Conservation (phyloP, 2,113 vertebrate species). For the Xenotilapia caudafasciata region DNA sequence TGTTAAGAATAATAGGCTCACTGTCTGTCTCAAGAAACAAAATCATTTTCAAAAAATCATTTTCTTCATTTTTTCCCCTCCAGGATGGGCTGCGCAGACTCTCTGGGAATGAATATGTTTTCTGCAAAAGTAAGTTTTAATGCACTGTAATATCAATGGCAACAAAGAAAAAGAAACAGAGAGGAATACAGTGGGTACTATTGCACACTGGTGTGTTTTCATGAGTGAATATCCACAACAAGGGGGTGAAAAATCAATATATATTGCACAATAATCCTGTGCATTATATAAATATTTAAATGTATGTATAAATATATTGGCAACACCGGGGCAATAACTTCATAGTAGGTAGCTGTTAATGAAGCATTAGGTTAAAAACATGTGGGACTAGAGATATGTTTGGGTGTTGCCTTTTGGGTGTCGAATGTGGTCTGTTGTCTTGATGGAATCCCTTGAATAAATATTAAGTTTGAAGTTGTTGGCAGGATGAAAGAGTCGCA, state of each 20-base stretch:
- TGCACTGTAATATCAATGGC: not conserved
- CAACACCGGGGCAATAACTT: not conserved
- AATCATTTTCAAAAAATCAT: not conserved
- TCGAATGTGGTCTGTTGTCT: not conserved
- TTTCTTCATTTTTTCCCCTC: not conserved
- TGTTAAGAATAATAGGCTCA: not conserved
- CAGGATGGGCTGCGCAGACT: slow-evolving; percentile 88
- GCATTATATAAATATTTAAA: not conserved
- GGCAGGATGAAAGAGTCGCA: not conserved
- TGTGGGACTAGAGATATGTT: not conserved
- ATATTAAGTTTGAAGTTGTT: not conserved
- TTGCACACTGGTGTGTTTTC: not conserved
- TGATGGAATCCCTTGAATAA: not conserved
- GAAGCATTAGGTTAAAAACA: not conserved
- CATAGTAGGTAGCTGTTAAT: not conserved
- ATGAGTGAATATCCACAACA: not conserved
- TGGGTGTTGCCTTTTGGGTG: not conserved
- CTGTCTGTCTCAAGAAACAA: not conserved
- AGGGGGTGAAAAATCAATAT: not conserved
- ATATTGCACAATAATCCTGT: not conserved
- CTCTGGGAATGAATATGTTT: slow-evolving; percentile 88
- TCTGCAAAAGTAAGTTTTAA: slow-evolving; percentile 86
- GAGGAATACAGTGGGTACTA: not conserved
- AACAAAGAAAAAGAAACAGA: not conserved
- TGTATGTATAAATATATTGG: not conserved